A percentile compares a stretch with the other conserved stretches of the same genome.
Evolutionary conservation across 2,113 vertebrate species (phyloP).

Genomic region (Pelmatolapia mariae): DNA sequence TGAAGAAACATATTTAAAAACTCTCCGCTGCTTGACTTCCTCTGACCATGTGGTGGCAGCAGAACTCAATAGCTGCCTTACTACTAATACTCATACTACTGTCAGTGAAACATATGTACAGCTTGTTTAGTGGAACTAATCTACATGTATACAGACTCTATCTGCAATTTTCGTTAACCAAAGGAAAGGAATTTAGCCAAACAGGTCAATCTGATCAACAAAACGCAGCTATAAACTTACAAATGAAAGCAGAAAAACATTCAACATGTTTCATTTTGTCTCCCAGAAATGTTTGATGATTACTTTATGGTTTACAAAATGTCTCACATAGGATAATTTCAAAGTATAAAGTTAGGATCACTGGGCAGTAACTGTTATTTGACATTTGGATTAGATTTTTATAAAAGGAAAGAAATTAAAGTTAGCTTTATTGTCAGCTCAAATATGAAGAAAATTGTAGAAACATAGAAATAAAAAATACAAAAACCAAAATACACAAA

Average conservation of each 20-base stretch:
- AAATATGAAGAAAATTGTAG: neutral
- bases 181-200: neutral
- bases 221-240: neutral
- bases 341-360: neutral
- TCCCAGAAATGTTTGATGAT: neutral
- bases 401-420: neutral
- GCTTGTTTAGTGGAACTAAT: neutral
- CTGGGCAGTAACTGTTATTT: neutral
- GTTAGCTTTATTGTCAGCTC: neutral
- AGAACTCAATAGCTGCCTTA: neutral
- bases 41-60: conserved; percentile 4
- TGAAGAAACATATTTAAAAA: neutral
- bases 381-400: neutral
- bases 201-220: neutral
- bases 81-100: neutral
- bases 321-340: neutral
- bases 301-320: neutral
- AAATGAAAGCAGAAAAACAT: neutral
- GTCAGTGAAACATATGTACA: neutral
- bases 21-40: neutral
- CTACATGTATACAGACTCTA: neutral
- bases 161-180: neutral
- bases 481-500: neutral
- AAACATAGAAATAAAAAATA: neutral
- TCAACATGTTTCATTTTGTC: neutral